Conservation (phyloP, 2,113 vertebrate genomes). For the Ophiodon elongatus region DNA sequence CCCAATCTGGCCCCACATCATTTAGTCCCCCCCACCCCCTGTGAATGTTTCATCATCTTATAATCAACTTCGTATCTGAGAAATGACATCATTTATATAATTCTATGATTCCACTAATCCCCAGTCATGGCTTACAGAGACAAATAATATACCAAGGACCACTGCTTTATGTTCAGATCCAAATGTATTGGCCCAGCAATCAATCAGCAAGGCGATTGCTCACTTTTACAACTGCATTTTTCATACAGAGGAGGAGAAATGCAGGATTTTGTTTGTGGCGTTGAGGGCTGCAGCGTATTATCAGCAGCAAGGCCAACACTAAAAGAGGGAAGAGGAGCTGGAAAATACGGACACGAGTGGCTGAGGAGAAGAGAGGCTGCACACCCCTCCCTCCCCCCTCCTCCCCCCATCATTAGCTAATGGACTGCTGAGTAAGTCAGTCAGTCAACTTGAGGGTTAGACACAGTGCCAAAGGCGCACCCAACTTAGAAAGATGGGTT, state of each 20-base stretch:
- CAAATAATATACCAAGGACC: conserved; percentile 30
- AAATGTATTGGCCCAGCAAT: conserved; percentile 37
- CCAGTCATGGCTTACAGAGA: conserved; percentile 26
- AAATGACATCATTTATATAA: conserved; percentile 36
- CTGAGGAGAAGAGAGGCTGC: conserved; percentile 51
- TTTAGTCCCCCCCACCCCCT: conserved; percentile 15
- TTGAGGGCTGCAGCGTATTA: conserved; percentile 39
- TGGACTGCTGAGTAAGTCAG: conserved; percentile 78
- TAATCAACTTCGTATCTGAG: conserved; percentile 30
- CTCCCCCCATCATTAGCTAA: conserved; percentile 77
- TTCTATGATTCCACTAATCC: conserved; percentile 29
- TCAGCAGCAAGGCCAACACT: conserved; percentile 30
- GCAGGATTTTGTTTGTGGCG: conserved; percentile 6
- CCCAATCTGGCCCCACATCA: background rate
- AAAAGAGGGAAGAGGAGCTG: conserved; percentile 8
- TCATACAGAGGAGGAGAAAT: conserved; percentile 1
- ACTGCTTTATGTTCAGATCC: conserved; percentile 34
- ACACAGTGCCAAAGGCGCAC: conserved; percentile 58
- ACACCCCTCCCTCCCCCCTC: conserved; percentile 2
- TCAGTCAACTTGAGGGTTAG: conserved; percentile 50
- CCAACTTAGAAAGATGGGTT: conserved; percentile 46
- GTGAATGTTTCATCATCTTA: conserved; percentile 37
- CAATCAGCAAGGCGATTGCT: conserved; percentile 24
- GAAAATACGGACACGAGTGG: conserved; percentile 38
- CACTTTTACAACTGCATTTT: background rate